phyloP scores from a whole-genome alignment of 2,797 vertebrate genomes.

The Manis crassicaudata region DNA sequence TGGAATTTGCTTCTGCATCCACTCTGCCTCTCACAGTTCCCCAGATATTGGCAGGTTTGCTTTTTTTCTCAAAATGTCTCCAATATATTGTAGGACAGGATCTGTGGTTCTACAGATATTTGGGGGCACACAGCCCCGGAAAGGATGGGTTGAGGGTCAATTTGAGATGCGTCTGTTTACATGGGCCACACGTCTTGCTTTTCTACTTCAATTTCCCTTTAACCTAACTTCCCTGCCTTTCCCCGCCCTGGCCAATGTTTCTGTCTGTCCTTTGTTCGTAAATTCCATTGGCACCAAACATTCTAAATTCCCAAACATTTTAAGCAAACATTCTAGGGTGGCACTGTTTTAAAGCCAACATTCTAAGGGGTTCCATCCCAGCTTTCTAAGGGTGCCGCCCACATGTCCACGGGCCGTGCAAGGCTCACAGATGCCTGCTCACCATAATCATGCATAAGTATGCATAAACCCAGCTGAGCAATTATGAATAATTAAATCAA shows the following conservation, averaged over 20 bases:
- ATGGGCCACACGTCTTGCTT: rapidly evolving
- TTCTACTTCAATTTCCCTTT: neutral
- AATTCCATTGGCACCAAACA: neutral
- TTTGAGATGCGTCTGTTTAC: neutral
- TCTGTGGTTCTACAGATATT: rapidly evolving
- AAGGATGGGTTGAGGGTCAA: neutral
- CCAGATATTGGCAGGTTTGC: neutral
- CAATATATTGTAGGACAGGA: rapidly evolving
- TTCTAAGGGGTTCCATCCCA: neutral
- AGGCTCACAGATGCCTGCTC: conserved; percentile 46
- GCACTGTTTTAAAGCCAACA: neutral
- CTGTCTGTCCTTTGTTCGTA: neutral
- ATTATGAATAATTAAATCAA: conserved; percentile 98
- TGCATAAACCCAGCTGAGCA: conserved; percentile 91
- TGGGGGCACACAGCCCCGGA: neutral
- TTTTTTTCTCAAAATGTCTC: neutral
- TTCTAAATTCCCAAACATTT: neutral
- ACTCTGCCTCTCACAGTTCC: neutral
- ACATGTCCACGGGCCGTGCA: rapidly evolving
- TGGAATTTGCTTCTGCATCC: conserved; percentile 64
- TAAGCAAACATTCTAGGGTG: conserved; percentile 57
- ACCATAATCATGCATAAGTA: conserved; percentile 87
- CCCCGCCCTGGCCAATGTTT: neutral
- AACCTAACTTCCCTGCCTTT: neutral
- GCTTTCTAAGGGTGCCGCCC: neutral